phyloP scores from a whole-genome alignment of 2,797 vertebrate genomes.

The Ficedula albicollis region DNA sequence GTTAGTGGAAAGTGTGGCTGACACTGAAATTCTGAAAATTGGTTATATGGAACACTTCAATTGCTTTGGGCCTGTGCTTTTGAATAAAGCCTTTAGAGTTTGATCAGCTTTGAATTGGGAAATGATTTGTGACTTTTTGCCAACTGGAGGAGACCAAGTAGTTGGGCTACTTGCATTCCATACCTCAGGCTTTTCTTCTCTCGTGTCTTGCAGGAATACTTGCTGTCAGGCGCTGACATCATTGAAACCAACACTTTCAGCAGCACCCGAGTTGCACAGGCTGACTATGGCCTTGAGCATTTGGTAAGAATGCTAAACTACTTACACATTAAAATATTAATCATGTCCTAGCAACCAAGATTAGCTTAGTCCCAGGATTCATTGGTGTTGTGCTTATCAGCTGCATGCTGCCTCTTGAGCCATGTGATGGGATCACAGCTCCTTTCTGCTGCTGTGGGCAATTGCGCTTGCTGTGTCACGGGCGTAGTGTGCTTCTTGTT shows the following conservation, averaged over 20 bases:
- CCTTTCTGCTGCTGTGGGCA: neutral
- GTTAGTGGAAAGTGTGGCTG: neutral
- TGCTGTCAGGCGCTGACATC: slow-evolving; percentile 91
- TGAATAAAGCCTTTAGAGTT: neutral
- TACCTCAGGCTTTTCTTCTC: neutral
- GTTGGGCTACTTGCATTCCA: neutral
- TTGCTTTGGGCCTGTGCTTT: neutral
- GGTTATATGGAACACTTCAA: neutral
- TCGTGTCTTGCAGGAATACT: slow-evolving; percentile 83
- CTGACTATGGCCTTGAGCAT: slow-evolving; percentile 90
- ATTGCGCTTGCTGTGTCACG: neutral
- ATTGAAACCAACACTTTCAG: slow-evolving; percentile 98
- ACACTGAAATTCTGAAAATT: neutral
- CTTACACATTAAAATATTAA: neutral
- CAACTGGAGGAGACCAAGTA: neutral
- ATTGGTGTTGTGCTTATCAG: neutral
- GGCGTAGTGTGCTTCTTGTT: neutral
- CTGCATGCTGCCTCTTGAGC: neutral
- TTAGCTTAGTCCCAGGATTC: neutral
- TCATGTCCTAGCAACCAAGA: neutral
- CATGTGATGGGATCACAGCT: neutral
- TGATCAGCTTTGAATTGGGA: neutral
- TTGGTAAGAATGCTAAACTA: slow-evolving; percentile 79
- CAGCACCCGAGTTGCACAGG: slow-evolving; percentile 90
- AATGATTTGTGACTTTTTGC: neutral